Evolutionary conservation across 2,113 vertebrate genomes (phyloP), one percentile per base, ranked within the genome.

Genomic region (Anas platyrhynchos): DNA sequence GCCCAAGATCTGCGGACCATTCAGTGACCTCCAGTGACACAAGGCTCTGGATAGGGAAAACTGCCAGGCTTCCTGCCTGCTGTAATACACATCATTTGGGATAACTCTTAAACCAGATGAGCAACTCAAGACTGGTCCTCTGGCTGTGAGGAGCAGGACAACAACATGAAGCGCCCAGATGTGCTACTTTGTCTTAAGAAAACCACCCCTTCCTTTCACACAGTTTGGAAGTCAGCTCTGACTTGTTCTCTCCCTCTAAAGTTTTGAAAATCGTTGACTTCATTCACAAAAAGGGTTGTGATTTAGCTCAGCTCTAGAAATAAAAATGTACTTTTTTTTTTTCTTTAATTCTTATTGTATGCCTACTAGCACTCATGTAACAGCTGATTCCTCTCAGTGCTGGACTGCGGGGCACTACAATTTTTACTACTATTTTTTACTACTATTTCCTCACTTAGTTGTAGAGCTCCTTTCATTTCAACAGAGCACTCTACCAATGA

Each of bases 41-140:
- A 26, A 83, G 17, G 22, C 17, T 55, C n/a, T 0, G 0, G 36
- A 50, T 10, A 3, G 21, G 11, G 16, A 38, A 15, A 27, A 41
- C 36, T 1, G 2, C 36, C 13, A 0, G 74, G 4, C n/a, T 55
- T 67, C 18, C 41, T 50, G 34, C 25, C 6, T 21, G 29, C 41
- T 77, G 61, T 11, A 26, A 62, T 48, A 23, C 10, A 13, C 4
- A 0, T 10, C 3, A 0, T 18, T 54, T 66, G 50, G 34, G 20
- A 46, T 8, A 26, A 23, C 1, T 26, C 11, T 38, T 32, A 78
- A 68, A 61, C 7, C 59, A 80, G 17, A 26, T 58, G 25, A 88
- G n/a, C 68, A 78, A 43, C 12, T 74, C 50, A 69, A 43, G 3
- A 7, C 21, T 71, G 54, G 12, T 73, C 34, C 55, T 13, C 29